Percentiles rank a stretch among this genome's conserved stretches.
Evolutionary conservation across 2,113 vertebrate genomes (phyloP).

Genomic region (Rafetus swinhoei): DNA sequence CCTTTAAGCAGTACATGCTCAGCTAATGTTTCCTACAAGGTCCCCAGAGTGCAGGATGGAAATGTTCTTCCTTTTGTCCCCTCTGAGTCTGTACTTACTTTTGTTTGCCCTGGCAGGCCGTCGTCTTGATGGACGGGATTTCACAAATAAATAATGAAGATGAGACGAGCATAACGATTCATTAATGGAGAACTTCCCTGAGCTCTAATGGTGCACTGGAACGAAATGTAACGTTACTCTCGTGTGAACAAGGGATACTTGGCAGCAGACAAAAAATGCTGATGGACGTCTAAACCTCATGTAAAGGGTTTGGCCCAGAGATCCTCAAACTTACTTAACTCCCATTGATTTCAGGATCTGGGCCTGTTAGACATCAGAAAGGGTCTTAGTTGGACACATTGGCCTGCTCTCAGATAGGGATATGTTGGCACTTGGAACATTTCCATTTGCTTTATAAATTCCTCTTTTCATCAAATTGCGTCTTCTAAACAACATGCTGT

Average conservation of each 20-base stretch:
- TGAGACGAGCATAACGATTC: background rate
- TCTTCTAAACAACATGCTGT: background rate
- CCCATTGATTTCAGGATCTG: background rate
- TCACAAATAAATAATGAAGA: background rate
- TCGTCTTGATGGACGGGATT: background rate
- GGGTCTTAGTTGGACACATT: background rate
- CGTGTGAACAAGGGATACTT: background rate
- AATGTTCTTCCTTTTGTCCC: background rate
- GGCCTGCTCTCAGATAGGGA: background rate
- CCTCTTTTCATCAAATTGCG: background rate
- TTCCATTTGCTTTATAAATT: background rate
- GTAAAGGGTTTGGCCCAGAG: background rate
- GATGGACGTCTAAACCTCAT: rapidly evolving
- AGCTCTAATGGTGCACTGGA: background rate
- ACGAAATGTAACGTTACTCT: background rate
- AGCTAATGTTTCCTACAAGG: background rate
- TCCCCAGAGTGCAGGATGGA: background rate
- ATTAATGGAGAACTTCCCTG: background rate
- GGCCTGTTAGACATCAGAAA: background rate
- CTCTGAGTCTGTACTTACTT: rapidly evolving
- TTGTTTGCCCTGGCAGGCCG: background rate
- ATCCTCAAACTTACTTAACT: background rate
- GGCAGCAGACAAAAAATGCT: background rate
- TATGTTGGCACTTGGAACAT: background rate
- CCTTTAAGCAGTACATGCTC: background rate